Conservation (phyloP, 2,797 vertebrate species). For the Coendou prehensilis region DNA sequence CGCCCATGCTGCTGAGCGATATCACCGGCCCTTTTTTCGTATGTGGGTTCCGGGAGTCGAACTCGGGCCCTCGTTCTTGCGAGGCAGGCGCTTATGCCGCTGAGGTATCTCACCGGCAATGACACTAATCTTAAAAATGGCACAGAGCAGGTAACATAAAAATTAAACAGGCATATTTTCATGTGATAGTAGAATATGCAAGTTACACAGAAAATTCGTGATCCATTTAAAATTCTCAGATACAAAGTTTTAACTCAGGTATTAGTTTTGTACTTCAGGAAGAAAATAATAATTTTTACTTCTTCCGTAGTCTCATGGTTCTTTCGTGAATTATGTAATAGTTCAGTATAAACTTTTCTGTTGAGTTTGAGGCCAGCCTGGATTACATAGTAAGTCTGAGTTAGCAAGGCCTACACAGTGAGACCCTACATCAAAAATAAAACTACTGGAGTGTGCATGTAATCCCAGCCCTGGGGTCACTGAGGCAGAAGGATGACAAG, state of each 20-base stretch:
- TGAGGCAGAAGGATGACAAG: neutral
- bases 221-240: constrained; percentile 32
- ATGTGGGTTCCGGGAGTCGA: no score
- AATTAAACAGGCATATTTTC: constrained; percentile 44
- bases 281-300: constrained; percentile 53
- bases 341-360: constrained; percentile 41
- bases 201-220: neutral
- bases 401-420: neutral
- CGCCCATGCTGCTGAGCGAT: no score
- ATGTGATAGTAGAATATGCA: constrained; percentile 12
- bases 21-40: no score
- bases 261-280: constrained; percentile 48
- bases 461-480: neutral
- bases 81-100: no score
- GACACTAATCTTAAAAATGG: constrained; percentile 50
- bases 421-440: neutral
- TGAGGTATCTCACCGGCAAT: neutral
- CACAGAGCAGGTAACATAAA: constrained; percentile 24
- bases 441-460: neutral
- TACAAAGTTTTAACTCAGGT: constrained; percentile 52
- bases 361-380: neutral
- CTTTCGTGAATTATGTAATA: constrained; percentile 34
- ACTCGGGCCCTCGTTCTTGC: no score
- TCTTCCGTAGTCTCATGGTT: neutral
- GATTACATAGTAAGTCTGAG: neutral